A percentile compares a stretch with the other conserved stretches of the same genome.
Evolutionary conservation across 1,140 invertebrate species (phyloP).

Genomic region (Drosophila bocki): DNA sequence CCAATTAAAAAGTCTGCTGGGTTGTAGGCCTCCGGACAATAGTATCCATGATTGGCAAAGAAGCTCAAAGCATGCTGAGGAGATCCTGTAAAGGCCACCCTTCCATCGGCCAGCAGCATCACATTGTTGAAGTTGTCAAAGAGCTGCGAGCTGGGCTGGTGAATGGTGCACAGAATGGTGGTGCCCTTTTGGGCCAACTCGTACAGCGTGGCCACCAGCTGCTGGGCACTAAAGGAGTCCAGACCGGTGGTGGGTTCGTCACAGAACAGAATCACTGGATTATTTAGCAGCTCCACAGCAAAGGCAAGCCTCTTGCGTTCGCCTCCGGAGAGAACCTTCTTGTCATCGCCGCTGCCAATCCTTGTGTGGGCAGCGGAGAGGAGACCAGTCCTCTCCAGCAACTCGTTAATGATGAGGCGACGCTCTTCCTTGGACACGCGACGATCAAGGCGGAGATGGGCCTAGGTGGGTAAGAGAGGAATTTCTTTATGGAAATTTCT

Average conservation of each 20-base stretch:
- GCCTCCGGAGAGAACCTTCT: slow-evolving; percentile 96
- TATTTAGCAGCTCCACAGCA: slow-evolving; percentile 96
- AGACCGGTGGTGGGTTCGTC: slow-evolving; percentile 98
- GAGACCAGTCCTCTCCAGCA: slow-evolving; percentile 91
- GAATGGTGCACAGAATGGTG: slow-evolving; percentile 97
- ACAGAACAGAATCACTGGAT: slow-evolving; percentile 96
- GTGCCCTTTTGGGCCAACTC: slow-evolving; percentile 89
- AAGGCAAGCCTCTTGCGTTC: slow-evolving; percentile 97
- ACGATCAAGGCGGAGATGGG: slow-evolving; percentile 92
- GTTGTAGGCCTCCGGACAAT: slow-evolving; percentile 93
- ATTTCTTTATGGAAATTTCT: background rate
- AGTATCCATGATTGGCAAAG: slow-evolving; percentile 92
- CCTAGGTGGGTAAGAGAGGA: slow-evolving; percentile 86
- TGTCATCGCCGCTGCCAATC: slow-evolving; percentile 90
- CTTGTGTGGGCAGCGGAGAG: slow-evolving; percentile 88
- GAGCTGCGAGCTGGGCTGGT: slow-evolving; percentile 96
- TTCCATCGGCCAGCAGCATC: slow-evolving; percentile 94
- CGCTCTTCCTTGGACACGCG: slow-evolving; percentile 87
- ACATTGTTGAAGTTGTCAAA: slow-evolving; percentile 95
- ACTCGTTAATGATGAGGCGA: slow-evolving; percentile 88
- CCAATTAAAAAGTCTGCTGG: slow-evolving; percentile 97
- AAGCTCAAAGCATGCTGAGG: slow-evolving; percentile 90
- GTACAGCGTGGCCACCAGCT: slow-evolving; percentile 91
- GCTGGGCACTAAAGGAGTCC: slow-evolving; percentile 96
- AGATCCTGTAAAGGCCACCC: slow-evolving; percentile 94